phyloP scores from a whole-genome alignment of 2,888 invertebrate species.

The Tenthredo amoena region DNA sequence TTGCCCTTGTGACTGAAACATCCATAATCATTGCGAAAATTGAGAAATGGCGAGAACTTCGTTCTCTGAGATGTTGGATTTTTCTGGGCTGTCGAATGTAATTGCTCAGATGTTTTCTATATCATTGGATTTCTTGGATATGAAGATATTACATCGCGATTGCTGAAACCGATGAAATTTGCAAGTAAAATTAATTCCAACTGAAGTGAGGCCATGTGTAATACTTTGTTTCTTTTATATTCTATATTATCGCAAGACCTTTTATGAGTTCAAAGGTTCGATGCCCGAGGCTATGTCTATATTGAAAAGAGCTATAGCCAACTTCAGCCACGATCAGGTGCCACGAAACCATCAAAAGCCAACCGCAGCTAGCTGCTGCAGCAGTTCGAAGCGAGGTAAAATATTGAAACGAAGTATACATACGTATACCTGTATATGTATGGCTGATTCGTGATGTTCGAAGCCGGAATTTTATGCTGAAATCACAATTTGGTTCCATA shows the following conservation, averaged over 20 bases:
- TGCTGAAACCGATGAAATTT: neutral
- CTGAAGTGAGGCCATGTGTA: neutral
- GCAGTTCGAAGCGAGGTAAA: neutral
- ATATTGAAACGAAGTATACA: neutral
- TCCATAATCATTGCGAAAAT: too few relatives aligned
- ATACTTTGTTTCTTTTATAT: conserved; percentile 18
- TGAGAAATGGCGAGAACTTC: too few relatives aligned
- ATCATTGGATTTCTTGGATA: neutral
- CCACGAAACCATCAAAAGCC: conserved; percentile 9
- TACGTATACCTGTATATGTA: neutral
- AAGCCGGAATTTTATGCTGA: neutral
- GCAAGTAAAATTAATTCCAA: conserved; percentile 9
- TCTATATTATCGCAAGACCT: conserved; percentile 23
- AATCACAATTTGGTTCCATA: neutral
- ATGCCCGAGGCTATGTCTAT: conserved; percentile 7
- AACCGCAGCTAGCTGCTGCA: neutral
- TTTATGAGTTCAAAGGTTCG: conserved; percentile 8
- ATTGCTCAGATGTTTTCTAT: neutral
- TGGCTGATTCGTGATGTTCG: neutral
- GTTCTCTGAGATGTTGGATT: neutral
- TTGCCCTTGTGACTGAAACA: too few relatives aligned
- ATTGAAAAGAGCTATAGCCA: conserved; percentile 3
- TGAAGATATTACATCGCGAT: neutral
- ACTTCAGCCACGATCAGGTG: conserved; percentile 3
- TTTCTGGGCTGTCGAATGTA: neutral